Conservation (phyloP, 2,113 vertebrate species). For the Pholis gunnellus region DNA sequence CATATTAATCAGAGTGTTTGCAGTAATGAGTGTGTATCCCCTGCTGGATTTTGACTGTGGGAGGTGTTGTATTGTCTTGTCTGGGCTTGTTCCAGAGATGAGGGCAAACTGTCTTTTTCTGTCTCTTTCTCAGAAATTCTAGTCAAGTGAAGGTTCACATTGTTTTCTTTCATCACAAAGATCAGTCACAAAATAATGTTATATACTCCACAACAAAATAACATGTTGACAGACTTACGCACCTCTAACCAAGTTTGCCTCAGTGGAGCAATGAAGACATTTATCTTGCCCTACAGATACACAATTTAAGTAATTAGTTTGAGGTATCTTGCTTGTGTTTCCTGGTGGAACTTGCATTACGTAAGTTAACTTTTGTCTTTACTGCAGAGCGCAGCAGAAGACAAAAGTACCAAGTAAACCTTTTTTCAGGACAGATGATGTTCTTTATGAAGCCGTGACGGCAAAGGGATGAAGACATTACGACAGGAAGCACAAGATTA, state of each 20-base stretch:
- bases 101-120: constrained; percentile 35
- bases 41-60: constrained; percentile 20
- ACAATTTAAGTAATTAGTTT: neutral
- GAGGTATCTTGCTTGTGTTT: neutral
- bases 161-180: neutral
- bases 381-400: neutral
- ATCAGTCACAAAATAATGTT: neutral
- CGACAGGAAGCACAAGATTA: neutral
- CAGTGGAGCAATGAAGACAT: neutral
- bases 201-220: neutral
- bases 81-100: constrained; percentile 42
- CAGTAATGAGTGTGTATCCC: constrained; percentile 16
- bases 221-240: neutral
- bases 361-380: neutral
- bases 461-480: neutral
- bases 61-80: constrained; percentile 49
- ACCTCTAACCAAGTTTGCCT: neutral
- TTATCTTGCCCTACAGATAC: neutral
- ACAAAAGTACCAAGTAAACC: neutral
- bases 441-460: neutral
- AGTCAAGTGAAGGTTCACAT: neutral
- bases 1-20: constrained; percentile 34
- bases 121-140: neutral
- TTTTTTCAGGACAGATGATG: neutral
- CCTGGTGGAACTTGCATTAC: neutral